Conservation (phyloP, 2,888 invertebrate genomes). For the Adelognathus sp. region DNA sequence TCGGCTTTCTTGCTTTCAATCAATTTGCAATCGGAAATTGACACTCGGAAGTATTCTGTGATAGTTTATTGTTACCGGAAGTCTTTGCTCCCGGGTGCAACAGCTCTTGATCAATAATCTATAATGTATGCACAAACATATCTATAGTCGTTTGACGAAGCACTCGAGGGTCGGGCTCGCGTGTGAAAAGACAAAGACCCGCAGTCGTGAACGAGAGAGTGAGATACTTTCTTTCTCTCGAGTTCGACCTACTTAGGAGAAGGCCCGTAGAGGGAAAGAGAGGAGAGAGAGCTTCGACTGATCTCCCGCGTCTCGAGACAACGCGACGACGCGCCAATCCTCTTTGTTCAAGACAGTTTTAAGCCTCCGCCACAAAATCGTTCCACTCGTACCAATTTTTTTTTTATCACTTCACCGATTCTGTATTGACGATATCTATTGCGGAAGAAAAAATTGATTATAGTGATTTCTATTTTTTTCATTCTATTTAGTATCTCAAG, state of each 20-base stretch:
- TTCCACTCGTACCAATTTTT: neutral
- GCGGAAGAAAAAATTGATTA: too few relatives aligned
- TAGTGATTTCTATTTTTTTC: too few relatives aligned
- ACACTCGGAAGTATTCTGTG: neutral
- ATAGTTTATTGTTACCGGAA: conserved; percentile 20
- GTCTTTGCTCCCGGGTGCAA: conserved; percentile 20
- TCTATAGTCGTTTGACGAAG: neutral
- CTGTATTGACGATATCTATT: too few relatives aligned
- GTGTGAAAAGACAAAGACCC: too few relatives aligned
- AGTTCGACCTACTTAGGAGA: conserved; percentile 55
- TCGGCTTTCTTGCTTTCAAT: neutral
- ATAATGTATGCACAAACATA: conserved; percentile 2
- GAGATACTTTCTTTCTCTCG: conserved; percentile 50
- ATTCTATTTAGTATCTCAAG: too few relatives aligned
- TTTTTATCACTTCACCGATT: too few relatives aligned
- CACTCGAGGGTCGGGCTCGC: too few relatives aligned
- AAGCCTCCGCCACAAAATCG: conserved; percentile 24
- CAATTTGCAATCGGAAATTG: neutral
- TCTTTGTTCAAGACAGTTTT: conserved; percentile 60
- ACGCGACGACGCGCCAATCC: conserved; percentile 14
- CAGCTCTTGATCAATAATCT: conserved; percentile 34
- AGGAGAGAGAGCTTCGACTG: neutral
- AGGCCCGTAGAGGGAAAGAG: neutral
- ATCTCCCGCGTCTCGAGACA: conserved; percentile 32
- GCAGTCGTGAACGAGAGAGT: too few relatives aligned